Percentiles rank a stretch among this genome's conserved stretches.
phyloP scores from a whole-genome alignment of 2,113 vertebrate genomes.

The Sphaerodactylus townsendi region DNA sequence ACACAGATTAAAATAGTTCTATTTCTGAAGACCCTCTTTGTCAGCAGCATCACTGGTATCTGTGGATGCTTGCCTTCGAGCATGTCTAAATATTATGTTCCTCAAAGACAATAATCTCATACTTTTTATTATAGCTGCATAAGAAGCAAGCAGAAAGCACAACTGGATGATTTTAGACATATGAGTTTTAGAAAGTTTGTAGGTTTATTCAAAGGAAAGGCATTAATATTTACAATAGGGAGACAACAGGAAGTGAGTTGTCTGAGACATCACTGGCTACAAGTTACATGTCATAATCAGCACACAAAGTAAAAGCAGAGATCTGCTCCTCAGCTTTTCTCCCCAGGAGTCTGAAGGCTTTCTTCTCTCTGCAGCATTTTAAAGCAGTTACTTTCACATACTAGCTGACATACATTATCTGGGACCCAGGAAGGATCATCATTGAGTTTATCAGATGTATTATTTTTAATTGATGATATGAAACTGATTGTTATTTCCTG shows the following conservation, averaged over 20 bases:
- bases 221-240: background rate
- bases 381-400: background rate
- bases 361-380: background rate
- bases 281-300: background rate
- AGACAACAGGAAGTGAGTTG: background rate
- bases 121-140: background rate
- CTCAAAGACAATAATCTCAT: background rate
- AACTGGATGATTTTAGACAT: background rate
- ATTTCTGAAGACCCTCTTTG: background rate
- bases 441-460: background rate
- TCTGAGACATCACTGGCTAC: background rate
- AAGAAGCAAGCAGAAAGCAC: background rate
- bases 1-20: background rate
- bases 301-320: background rate
- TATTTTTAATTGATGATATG: too few relatives aligned
- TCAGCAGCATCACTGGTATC: background rate
- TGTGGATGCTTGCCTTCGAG: background rate
- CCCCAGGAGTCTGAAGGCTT: background rate
- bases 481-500: background rate
- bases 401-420: background rate
- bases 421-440: background rate
- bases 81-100: background rate
- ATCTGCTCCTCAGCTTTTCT: background rate
- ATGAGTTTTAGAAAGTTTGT: background rate
- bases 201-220: background rate